Percentiles rank a stretch among this genome's conserved stretches.
phyloP scores from a whole-genome alignment of 1,140 invertebrate genomes.

The Oryctes rhinoceros region DNA sequence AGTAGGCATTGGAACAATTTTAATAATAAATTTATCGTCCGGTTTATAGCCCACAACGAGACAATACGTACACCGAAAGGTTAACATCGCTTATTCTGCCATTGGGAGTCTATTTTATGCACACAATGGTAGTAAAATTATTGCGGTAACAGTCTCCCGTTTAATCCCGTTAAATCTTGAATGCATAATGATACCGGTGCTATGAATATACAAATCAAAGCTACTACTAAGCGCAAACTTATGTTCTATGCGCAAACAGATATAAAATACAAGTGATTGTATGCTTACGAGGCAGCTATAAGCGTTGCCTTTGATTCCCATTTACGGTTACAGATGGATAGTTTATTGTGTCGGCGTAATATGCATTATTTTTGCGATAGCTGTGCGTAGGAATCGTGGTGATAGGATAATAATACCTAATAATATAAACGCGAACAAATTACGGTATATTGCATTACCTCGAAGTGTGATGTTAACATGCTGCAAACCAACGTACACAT shows the following conservation, averaged over 20 bases:
- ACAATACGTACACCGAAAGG: constrained; percentile 10
- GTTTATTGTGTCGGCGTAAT: neutral
- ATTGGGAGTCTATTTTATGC: neutral
- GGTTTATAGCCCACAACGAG: constrained; percentile 2
- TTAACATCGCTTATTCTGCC: neutral
- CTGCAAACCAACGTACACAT: constrained; percentile 90
- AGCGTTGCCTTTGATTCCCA: neutral
- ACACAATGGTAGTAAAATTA: constrained; percentile 15
- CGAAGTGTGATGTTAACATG: constrained; percentile 96
- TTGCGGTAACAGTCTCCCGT: constrained; percentile 2
- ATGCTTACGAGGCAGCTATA: neutral
- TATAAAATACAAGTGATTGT: constrained; percentile 2
- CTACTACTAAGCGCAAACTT: neutral
- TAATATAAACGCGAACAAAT: neutral
- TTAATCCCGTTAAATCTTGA: constrained; percentile 9
- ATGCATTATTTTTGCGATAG: neutral
- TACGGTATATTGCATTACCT: constrained; percentile 67
- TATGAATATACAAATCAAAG: constrained; percentile 12
- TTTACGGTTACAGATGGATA: neutral
- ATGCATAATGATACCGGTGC: neutral
- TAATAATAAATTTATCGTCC: constrained; percentile 6
- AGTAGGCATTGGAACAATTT: neutral
- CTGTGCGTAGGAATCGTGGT: neutral
- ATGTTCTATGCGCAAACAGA: neutral
- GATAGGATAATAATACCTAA: constrained; percentile 8